These are phyloP conservation scores for Aphelinus atriplicis DNA, from an alignment of 1,140 invertebrate genomes.

Conservation along the genomic window DNA sequence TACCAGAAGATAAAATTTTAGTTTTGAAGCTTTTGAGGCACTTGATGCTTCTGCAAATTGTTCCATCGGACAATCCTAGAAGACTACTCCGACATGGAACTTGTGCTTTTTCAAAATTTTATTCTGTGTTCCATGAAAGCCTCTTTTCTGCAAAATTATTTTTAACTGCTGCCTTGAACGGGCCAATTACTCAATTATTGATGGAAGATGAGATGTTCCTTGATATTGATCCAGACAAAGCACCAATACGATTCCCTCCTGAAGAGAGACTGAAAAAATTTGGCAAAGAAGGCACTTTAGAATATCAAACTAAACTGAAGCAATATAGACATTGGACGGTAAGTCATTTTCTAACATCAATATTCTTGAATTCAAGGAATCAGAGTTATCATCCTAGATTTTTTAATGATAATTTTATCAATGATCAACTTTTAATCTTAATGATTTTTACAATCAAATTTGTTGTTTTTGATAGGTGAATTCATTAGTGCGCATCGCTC, in stretches of 20 bases:
- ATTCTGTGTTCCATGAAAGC: constrained; percentile 90
- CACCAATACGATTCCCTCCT: constrained; percentile 75
- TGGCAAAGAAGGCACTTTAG: constrained; percentile 76
- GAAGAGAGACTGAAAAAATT: constrained; percentile 81
- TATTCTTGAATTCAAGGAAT: no score
- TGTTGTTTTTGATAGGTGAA: constrained; percentile 55
- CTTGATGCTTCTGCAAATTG: constrained; percentile 85
- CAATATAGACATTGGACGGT: constrained; percentile 82
- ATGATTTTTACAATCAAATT: not conserved
- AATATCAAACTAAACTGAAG: constrained; percentile 77
- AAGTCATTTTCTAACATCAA: not conserved
- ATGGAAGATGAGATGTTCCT: constrained; percentile 93
- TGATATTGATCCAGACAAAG: constrained; percentile 92
- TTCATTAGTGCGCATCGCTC: constrained; percentile 82
- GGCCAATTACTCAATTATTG: constrained; percentile 91
- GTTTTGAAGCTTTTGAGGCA: constrained; percentile 82
- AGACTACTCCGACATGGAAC: constrained; percentile 85
- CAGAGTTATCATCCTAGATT: no score
- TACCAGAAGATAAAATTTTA: constrained; percentile 83
- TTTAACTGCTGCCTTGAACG: constrained; percentile 89
- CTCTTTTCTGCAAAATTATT: constrained; percentile 92
- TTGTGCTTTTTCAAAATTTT: constrained; percentile 90
- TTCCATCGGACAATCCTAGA: constrained; percentile 83
- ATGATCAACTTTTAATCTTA: not conserved
- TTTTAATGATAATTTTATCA: no score